Conservation (phyloP, 2,888 invertebrate genomes). For the Physocephala rufipes region DNA sequence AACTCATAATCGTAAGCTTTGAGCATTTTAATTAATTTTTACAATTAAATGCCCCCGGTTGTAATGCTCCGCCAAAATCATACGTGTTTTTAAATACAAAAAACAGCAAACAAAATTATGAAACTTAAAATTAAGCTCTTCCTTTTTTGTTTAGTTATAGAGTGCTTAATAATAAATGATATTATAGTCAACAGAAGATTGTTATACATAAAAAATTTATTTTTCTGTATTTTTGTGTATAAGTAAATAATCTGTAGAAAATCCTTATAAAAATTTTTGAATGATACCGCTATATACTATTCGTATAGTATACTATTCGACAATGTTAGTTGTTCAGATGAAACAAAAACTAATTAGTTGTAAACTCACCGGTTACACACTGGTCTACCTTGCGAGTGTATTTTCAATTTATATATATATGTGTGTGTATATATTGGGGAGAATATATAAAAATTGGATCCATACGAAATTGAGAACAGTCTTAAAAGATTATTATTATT, state of each 20-base stretch:
- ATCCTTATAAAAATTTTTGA: conserved; percentile 11
- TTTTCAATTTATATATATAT: background rate
- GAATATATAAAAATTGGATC: conserved; percentile 28
- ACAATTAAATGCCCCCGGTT: too few relatives aligned
- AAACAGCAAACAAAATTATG: too few relatives aligned
- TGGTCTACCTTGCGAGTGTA: background rate
- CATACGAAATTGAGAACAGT: conserved; percentile 20
- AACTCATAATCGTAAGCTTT: background rate
- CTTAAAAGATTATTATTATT: conserved; percentile 23
- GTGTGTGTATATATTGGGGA: background rate
- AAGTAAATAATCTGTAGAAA: background rate
- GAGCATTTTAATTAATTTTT: too few relatives aligned
- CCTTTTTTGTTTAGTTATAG: too few relatives aligned
- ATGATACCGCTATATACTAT: too few relatives aligned
- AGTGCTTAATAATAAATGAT: too few relatives aligned
- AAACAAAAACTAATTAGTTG: background rate
- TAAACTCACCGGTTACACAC: background rate
- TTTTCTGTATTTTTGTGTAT: background rate
- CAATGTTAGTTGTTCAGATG: conserved; percentile 2
- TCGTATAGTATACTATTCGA: conserved; percentile 11
- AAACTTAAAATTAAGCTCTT: too few relatives aligned
- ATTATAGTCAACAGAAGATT: too few relatives aligned
- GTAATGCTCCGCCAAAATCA: too few relatives aligned
- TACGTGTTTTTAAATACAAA: background rate
- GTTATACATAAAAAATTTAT: background rate